These are phyloP conservation scores for Pogonocichla stellata DNA, from an alignment of 2,113 vertebrate genomes.

Conservation along the genomic window DNA sequence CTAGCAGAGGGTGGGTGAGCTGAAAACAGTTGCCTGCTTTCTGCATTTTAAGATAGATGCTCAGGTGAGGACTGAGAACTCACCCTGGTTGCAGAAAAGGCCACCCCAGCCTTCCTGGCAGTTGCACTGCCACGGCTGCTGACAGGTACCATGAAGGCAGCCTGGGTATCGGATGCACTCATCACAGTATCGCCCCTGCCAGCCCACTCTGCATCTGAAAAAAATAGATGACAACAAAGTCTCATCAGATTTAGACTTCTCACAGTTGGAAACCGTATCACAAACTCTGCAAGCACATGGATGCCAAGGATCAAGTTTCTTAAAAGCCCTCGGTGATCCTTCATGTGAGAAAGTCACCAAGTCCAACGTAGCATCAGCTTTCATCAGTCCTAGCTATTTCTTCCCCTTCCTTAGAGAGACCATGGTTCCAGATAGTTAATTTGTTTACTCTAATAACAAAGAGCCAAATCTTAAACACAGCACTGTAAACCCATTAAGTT, in stretches of 20 bases:
- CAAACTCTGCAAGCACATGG: neutral
- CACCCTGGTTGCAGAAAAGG: constrained; percentile 99
- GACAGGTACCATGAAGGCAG: constrained; percentile 97
- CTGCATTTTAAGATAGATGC: neutral
- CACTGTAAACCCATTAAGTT: neutral
- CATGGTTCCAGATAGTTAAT: constrained; percentile 5
- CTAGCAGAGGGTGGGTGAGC: neutral
- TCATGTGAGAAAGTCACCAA: constrained; percentile 31
- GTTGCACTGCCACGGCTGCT: constrained; percentile 98
- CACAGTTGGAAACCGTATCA: neutral
- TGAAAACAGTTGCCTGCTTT: neutral
- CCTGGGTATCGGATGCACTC: constrained; percentile 98
- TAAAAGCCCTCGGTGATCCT: constrained; percentile 28
- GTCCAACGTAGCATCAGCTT: constrained; percentile 17
- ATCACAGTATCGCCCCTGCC: constrained; percentile 96
- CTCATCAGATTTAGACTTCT: constrained; percentile 31
- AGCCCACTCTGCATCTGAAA: constrained; percentile 92
- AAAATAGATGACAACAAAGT: constrained; percentile 25
- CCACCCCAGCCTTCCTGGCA: constrained; percentile 99
- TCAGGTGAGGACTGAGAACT: constrained; percentile 43
- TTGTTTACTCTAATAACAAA: constrained; percentile 34
- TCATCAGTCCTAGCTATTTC: neutral
- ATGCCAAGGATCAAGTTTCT: constrained; percentile 19
- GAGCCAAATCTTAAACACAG: neutral
- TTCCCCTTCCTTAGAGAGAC: neutral